Base-by-base conservation (phyloP, 2,888 invertebrate genomes). In the Lasioglossum zephyrum region DNA sequence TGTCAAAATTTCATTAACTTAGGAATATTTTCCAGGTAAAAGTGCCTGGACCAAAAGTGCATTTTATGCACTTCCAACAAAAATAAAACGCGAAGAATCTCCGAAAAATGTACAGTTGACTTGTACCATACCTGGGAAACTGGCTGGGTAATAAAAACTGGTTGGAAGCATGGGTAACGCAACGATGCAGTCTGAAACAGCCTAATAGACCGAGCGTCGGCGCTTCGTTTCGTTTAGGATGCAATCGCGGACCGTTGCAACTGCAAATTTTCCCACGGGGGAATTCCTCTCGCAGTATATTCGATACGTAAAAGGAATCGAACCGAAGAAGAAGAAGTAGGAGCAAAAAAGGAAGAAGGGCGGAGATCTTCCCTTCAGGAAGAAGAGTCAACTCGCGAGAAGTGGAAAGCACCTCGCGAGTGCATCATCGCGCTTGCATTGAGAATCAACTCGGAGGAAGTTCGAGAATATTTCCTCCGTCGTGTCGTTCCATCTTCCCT, bases 391-490 rank as follows among this genome's bases (percentile, higher is more conserved):
- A 75, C 47, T 63, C 60, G 66, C 66, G 66, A 66, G 66, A 66
- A 66, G 66, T 66, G 66, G 66, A 66, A 66, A 66, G 66, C 66
- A 18, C 36, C 18, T 9, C 66, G 36, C 66, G 66, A 36, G 44
- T 81, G 81, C 66, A 73, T 69, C 73, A 41, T 63, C 49, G 53
- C 31, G 41, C 70, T 70, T 72, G 82, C 69, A 82, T 73, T 53
- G 81, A 63, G 82, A 73, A 73, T 81, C 73, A 47, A 81, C 81
- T 73, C 73, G n/a, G 31, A 13, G 9, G 60, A 72, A 72, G 47
- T 72, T 60, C 41, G 13, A 70, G 72, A 47, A 81, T 63, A 72
- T 81, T 63, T 49, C 36, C 73, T 49, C 36, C 36, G 49, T 73
- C 73, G 22, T 49, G 73, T 22, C 49, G 49, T 73, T 73, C 36